Evolutionary conservation across 2,113 vertebrate genomes (phyloP), one percentile per base, ranked within the genome.

Genomic region (Burhinus bistriatus): DNA sequence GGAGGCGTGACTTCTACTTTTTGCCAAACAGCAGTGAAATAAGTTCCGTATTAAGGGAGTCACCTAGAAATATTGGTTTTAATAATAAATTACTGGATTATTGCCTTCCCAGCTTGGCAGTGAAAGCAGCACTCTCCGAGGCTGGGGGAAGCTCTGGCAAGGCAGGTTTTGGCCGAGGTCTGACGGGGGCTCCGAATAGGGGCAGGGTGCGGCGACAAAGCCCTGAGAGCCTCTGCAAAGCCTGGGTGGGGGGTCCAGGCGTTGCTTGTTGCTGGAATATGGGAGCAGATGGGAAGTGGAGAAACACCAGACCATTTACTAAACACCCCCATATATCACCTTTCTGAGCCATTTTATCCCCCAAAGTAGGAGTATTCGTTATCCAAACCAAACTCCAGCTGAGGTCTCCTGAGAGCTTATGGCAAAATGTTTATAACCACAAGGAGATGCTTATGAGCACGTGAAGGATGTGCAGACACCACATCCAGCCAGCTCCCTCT

Each of bases 401-500:
- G 61, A n/a, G 11, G 11, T 52, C 29, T 62, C n/a, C 34, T 14
- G 52, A 47, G 52, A 79, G 12, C 26, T 65, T 52, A 30, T 27
- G 59, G 75, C 19, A 70, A 32, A 69, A n/a, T 1, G 12, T 44
- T 65, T 77, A 30, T 13, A 69, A 93, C 52, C 12, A 10, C 16
- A 19, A 16, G 0, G 5, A 75, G 79, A 20, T 13, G 26, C 26
- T 68, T 12, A 5, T 0, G 3, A 86, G 42, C 6, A 18, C 0
- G 0, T 3, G 52, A 36, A 26, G 70, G 75, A 18, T 32, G 30
- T 13, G 21, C 16, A 58, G 89, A 11, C 4, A 3, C 0, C 1
- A 57, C 40, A 49, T 23, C 34, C 87, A 89, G n/a, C 29, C 38
- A 25, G 5, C 30, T 23, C 30, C 18, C 2, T 49, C 73, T 15